These are phyloP conservation scores for Phylloscopus collybita DNA, from an alignment of 2,797 vertebrate genomes.

Conservation along the genomic window DNA sequence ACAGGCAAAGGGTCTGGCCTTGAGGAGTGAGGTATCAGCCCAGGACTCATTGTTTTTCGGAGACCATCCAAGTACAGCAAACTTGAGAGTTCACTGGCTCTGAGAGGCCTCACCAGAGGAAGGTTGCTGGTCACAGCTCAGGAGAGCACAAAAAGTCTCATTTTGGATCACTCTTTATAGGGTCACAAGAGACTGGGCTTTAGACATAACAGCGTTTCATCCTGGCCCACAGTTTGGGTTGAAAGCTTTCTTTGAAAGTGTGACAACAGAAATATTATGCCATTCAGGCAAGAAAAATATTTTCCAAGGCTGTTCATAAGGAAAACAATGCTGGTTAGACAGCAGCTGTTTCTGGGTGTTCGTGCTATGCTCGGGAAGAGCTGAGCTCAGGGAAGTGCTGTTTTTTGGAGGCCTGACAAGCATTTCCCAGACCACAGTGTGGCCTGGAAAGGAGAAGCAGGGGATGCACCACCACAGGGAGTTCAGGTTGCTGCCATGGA, in stretches of 20 bases:
- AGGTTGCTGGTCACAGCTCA: not conserved
- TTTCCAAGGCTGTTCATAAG: not conserved
- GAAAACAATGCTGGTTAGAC: not conserved
- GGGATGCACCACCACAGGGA: not conserved
- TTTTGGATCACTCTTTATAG: not conserved
- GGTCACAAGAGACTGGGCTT: not conserved
- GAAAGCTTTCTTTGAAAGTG: too few relatives aligned
- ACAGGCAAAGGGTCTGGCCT: too few relatives aligned
- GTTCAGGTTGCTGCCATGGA: not conserved
- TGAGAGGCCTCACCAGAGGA: not conserved
- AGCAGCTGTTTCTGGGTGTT: not conserved
- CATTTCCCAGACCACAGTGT: not conserved
- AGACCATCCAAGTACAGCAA: not conserved
- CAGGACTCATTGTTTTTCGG: fast-evolving
- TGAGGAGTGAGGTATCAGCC: fast-evolving
- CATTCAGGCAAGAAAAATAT: not conserved
- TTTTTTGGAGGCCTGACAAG: not conserved
- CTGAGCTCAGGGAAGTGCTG: not conserved
- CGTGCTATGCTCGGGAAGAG: not conserved
- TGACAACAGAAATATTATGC: not conserved
- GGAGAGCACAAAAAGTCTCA: not conserved
- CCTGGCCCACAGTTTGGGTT: not conserved
- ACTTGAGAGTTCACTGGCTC: not conserved
- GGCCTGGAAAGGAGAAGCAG: not conserved
- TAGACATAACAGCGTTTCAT: fast-evolving